Evolutionary conservation across 2,888 invertebrate species (phyloP).

Genomic region (Tenthredo mesomela): DNA sequence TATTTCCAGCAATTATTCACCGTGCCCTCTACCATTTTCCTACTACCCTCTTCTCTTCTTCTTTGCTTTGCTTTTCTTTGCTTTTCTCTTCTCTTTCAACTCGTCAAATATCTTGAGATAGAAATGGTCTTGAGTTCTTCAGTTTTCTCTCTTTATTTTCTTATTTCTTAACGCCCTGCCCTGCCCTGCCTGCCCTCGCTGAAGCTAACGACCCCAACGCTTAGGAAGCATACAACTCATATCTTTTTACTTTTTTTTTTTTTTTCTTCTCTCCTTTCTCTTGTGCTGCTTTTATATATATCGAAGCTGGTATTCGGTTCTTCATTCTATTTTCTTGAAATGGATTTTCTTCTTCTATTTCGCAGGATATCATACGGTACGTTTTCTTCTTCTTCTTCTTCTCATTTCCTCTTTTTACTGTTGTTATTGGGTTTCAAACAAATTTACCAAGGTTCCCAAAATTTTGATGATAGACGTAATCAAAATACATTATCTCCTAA

Average conservation of each 20-base stretch:
- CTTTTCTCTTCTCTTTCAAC: not conserved
- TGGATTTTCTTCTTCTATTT: not conserved
- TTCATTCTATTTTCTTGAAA: not conserved
- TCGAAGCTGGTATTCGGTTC: constrained; percentile 3
- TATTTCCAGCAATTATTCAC: constrained; percentile 4
- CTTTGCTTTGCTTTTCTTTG: not conserved
- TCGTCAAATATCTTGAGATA: constrained; percentile 9
- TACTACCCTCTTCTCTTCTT: not conserved
- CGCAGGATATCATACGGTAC: not conserved
- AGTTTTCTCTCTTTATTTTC: constrained; percentile 5
- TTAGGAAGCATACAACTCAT: constrained; percentile 18
- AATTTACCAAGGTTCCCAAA: not conserved
- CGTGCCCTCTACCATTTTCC: not conserved
- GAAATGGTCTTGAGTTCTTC: not conserved
- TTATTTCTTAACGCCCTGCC: not conserved
- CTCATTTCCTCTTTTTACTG: not conserved
- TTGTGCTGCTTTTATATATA: constrained; percentile 3
- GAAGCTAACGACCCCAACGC: not conserved
- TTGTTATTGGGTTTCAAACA: not conserved
- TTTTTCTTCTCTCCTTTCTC: not conserved
- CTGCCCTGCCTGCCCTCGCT: not conserved
- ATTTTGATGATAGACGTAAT: no score
- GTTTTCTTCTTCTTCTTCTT: not conserved
- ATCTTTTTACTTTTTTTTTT: not conserved
- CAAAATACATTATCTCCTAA: not conserved